Percentiles rank a stretch among this genome's conserved stretches.
Conservation (phyloP, 2,797 vertebrate species). For the Limnodromus scolopaceus region DNA sequence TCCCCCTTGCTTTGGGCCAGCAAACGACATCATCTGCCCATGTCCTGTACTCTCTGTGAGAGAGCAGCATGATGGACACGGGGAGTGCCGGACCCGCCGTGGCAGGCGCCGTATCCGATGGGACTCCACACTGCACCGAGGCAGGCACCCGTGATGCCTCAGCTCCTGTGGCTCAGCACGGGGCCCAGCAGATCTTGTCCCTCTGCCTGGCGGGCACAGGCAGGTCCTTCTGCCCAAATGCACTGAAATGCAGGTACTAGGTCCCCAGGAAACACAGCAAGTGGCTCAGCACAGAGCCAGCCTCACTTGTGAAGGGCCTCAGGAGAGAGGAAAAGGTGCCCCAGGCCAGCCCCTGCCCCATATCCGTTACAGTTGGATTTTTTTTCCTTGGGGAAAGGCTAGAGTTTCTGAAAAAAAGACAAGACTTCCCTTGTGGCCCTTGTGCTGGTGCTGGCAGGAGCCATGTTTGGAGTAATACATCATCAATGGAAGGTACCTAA, state of each 20-base stretch:
- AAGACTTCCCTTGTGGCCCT: background rate
- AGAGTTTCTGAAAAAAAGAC: background rate
- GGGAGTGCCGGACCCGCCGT: too few species aligned
- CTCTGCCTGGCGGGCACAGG: background rate
- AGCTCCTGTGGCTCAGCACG: background rate
- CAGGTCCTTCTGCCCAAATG: background rate
- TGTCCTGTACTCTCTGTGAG: background rate
- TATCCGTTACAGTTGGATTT: background rate
- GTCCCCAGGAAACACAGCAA: background rate
- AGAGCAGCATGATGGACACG: rapidly evolving
- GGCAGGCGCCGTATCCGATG: rapidly evolving
- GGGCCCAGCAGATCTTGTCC: background rate
- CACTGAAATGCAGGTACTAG: background rate
- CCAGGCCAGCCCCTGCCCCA: background rate
- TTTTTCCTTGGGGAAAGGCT: constrained; percentile 6
- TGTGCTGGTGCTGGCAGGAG: constrained; percentile 62
- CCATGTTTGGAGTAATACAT: constrained; percentile 70
- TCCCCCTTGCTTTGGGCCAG: background rate
- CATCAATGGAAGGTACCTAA: constrained; percentile 73
- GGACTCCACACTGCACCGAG: background rate
- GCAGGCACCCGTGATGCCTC: too few species aligned
- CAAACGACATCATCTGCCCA: background rate
- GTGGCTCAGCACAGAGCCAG: background rate
- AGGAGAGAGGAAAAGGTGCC: background rate
- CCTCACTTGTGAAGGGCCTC: background rate